Conservation (phyloP, 2,888 invertebrate species). For the Diploptera punctata region DNA sequence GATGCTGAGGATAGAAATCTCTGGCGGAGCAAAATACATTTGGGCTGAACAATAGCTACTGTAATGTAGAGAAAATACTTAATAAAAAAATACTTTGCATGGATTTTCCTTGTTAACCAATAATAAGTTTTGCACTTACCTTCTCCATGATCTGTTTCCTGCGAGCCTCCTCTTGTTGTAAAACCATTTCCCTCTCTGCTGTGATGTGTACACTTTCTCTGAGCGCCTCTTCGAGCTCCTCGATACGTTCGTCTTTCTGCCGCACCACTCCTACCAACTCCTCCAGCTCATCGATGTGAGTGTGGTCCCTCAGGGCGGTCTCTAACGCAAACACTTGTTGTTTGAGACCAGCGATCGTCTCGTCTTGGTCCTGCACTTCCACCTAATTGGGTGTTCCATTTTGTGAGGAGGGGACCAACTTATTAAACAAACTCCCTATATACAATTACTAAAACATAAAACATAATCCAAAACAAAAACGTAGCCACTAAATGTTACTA, state of each 20-base stretch:
- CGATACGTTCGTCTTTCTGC: constrained; percentile 71
- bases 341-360: constrained; percentile 63
- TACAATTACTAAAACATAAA: background rate
- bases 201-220: constrained; percentile 78
- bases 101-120: too few species aligned
- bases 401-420: constrained; percentile 8
- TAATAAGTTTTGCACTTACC: too few species aligned
- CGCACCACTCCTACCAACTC: constrained; percentile 63
- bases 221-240: constrained; percentile 83
- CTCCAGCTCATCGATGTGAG: constrained; percentile 64
- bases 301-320: constrained; percentile 62
- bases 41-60: too few species aligned
- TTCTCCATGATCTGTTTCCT: constrained; percentile 69
- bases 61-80: too few species aligned
- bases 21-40: too few species aligned
- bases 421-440: background rate
- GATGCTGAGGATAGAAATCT: too few species aligned
- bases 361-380: constrained; percentile 49
- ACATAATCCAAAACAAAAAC: background rate
- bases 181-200: constrained; percentile 70
- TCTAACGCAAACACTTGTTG: constrained; percentile 61
- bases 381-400: constrained; percentile 31
- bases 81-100: too few species aligned
- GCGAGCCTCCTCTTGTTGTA: constrained; percentile 68
- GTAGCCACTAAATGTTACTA: constrained; percentile 9